Evolutionary conservation across 30 jellyfish, hydroid and myxozoan species (phyloP).

Genomic region (Calvadosia cruxmelitensis): DNA sequence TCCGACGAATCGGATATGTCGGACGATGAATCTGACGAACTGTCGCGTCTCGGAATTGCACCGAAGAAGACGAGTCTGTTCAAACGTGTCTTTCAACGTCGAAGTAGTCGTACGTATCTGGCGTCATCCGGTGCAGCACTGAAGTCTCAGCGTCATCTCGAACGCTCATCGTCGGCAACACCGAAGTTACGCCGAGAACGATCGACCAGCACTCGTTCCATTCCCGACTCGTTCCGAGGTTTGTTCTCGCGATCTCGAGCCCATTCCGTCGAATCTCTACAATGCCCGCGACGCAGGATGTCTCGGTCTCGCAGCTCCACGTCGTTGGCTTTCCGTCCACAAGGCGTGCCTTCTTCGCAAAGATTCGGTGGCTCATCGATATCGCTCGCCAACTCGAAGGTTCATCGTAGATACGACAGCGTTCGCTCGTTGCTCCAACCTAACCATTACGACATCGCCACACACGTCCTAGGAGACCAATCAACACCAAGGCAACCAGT

Average conservation of each 20-base stretch:
- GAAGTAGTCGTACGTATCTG: not conserved
- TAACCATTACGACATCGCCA: conserved; percentile 38
- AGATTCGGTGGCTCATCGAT: not conserved
- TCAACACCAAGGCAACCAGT: not conserved
- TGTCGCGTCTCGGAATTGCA: conserved; percentile 31
- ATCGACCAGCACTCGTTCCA: conserved; percentile 45
- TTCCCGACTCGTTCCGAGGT: conserved; percentile 37
- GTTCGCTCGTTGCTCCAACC: conserved; percentile 41
- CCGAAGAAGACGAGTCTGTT: conserved; percentile 21
- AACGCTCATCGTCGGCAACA: conserved; percentile 15
- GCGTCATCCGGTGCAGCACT: not conserved
- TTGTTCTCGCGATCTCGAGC: conserved; percentile 22
- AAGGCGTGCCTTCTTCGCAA: conserved; percentile 2
- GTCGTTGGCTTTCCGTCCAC: conserved; percentile 8
- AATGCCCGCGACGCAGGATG: not conserved
- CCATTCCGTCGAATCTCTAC: conserved; percentile 18
- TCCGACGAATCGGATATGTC: conserved; percentile 2
- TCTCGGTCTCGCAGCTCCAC: conserved; percentile 28
- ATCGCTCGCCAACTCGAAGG: conserved; percentile 11
- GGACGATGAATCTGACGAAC: conserved; percentile 11
- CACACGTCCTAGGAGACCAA: conserved; percentile 19
- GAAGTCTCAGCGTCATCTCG: not conserved
- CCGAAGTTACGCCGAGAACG: conserved; percentile 29
- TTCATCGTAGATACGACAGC: conserved; percentile 29
- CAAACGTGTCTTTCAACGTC: conserved; percentile 15